Base-by-base conservation (phyloP, 1,140 invertebrate species). In the Heliconius himera region DNA sequence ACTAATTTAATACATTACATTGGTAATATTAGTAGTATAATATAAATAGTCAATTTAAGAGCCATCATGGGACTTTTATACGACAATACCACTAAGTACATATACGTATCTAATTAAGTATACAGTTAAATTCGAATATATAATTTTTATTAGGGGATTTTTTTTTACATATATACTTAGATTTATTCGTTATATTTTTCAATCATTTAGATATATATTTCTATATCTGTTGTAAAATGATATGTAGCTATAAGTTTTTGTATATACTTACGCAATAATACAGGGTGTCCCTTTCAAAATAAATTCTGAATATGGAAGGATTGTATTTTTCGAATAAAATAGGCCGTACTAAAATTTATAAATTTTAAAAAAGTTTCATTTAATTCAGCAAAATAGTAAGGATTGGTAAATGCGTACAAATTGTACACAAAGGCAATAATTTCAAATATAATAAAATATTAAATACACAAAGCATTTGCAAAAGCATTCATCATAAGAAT, bases 231-330 rank as follows among this genome's bases (percentile, higher is more conserved):
- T 81, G 70, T 78, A 81, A 82, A 82, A 82, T 82, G 78, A 82
- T 82, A 82, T 80, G 81, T 82, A 56, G 66, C 78, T 82, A 82
- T 71, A 77, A 66, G 60, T 80, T 77, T 77, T 77, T 75, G 73
- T 73, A 80, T 82, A 80, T 78, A 81, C 73, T 78, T 81, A 81
- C 66, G 80, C 76, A 78, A 76, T 81, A 78, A 80, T 80, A 79
- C 81, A 82, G 79, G 74, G 76, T 78, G 78, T 72, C 74, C 73
- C 73, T 81, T 74, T 66, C 22, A 78, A 84, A 84, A 73, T 82
- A 84, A 83, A 84, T 82, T 82, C 83, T 82, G 79, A 82, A 79
- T 80, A 83, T 83, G 84, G 84, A 85, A 85, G 82, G 80, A 83
- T 81, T 83, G 73, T 72, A 77, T 81, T 85, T 74, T 74, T 83